Evolutionary conservation across 2,113 vertebrate species (phyloP).

Genomic region (Engraulis encrasicolus): DNA sequence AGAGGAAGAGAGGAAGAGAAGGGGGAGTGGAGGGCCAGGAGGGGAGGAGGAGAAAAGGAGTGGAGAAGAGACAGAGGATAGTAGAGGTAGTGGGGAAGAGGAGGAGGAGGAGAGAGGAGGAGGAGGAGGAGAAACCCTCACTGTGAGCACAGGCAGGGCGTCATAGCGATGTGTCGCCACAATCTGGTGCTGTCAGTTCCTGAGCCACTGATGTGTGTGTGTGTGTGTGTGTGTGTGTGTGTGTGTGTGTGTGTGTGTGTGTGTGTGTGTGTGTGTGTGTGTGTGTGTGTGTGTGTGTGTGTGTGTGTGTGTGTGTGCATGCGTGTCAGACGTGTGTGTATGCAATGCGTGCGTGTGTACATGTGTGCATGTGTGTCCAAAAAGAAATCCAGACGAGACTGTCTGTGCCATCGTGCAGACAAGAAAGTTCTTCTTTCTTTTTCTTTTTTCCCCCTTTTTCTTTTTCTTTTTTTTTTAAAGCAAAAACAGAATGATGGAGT

Average conservation of each 20-base stretch:
- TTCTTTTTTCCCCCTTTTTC: no score
- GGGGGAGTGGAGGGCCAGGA: no score
- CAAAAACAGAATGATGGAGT: background rate
- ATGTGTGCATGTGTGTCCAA: background rate
- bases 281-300: conserved; percentile 3
- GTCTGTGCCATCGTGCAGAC: background rate
- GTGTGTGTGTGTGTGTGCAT: background rate
- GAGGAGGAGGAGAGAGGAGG: background rate
- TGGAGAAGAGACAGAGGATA: no score
- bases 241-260: background rate
- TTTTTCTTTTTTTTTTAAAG: background rate
- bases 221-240: background rate
- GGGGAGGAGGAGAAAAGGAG: no score
- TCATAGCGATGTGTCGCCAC: background rate
- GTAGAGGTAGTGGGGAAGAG: no score
- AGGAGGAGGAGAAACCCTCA: background rate
- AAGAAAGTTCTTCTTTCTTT: no score
- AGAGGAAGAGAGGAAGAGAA: no score
- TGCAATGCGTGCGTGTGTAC: background rate
- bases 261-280: background rate
- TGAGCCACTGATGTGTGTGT: background rate
- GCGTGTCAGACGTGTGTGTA: background rate
- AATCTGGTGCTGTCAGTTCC: background rate
- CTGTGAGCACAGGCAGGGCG: background rate
- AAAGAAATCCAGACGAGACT: conserved; percentile 11